Conservation (phyloP, 2,113 vertebrate genomes). For the Cynopterus brachyotis region DNA sequence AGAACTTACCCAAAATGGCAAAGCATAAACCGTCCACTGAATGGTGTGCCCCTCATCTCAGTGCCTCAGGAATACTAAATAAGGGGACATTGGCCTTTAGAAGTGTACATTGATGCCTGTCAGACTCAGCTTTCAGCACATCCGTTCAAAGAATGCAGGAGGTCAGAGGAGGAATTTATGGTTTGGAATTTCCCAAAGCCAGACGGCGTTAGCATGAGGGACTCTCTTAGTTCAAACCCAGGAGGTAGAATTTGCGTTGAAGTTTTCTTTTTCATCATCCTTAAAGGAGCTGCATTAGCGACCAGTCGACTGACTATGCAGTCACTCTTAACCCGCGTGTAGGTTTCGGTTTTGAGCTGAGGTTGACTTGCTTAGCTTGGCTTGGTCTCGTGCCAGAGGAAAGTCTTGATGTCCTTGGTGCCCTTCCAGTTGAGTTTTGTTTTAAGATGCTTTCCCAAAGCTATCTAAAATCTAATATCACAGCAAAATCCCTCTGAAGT, state of each 20-base stretch:
- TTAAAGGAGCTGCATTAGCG: background rate
- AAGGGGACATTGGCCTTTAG: background rate
- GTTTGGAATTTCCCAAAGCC: constrained; percentile 21
- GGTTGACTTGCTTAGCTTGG: background rate
- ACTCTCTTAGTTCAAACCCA: background rate
- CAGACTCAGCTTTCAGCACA: background rate
- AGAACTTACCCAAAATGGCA: background rate
- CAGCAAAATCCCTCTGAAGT: background rate
- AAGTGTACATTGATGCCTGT: background rate
- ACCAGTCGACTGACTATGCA: background rate
- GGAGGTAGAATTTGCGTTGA: background rate
- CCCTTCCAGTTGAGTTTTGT: background rate
- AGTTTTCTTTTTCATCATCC: background rate
- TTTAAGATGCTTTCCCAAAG: constrained; percentile 7
- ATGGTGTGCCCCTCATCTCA: background rate
- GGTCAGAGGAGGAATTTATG: background rate
- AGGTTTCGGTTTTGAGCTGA: background rate
- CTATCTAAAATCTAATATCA: background rate
- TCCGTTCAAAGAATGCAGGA: background rate
- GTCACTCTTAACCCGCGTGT: constrained; percentile 36
- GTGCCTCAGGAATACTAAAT: background rate
- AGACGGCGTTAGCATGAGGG: background rate
- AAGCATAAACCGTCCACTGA: background rate
- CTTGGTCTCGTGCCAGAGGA: background rate
- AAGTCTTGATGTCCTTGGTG: background rate